Base-by-base conservation (phyloP, 2,888 invertebrate species). In the Formica aserva region DNA sequence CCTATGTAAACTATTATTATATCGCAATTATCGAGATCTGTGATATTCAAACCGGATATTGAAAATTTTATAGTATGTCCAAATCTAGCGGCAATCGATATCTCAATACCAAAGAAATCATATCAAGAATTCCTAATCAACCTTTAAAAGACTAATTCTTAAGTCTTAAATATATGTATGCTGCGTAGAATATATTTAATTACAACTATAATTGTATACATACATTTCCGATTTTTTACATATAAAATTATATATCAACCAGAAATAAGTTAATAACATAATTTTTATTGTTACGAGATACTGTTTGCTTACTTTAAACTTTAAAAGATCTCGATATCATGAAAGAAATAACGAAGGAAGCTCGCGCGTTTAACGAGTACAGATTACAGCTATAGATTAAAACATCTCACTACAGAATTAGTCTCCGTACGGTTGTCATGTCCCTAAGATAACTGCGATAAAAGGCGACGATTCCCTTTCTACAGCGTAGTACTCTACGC, bases 381-480 rank as follows among this genome's bases (percentile, higher is more conserved):
- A 45, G 32, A 48, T 63, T 48, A 32, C 35, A 18, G 0, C 8
- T n/a, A 22, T 45, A 9, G 32, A 63, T 48, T 32, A 38, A 32
- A 35, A 48, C 26, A 76, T 63, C n/a, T 22, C 45, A 4, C 18
- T 15, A 26, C 38, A 15, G 29, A 3, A 32, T 63, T 38, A 41
- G 41, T 8, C 5, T 15, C 5, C 18, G 41, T 11, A 41, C 41
- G 45, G 15, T 45, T 45, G 15, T 26, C 76, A 29, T 8, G 76
- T 66, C n/a, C 9, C n/a, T 29, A 29, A 38, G 66, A 41, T 55
- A 18, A 15, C n/a, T 35, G 11, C 35, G 13, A 69, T n/a, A 18
- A 67, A 67, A 48, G 29, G 5, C 45, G 71, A 38, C 60, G 35
- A 57, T 57, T 52, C 41, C 22, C 52, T 52, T 26, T 35, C 48